phyloP scores from a whole-genome alignment of 2,797 vertebrate genomes.

The Nannoperca australis region DNA sequence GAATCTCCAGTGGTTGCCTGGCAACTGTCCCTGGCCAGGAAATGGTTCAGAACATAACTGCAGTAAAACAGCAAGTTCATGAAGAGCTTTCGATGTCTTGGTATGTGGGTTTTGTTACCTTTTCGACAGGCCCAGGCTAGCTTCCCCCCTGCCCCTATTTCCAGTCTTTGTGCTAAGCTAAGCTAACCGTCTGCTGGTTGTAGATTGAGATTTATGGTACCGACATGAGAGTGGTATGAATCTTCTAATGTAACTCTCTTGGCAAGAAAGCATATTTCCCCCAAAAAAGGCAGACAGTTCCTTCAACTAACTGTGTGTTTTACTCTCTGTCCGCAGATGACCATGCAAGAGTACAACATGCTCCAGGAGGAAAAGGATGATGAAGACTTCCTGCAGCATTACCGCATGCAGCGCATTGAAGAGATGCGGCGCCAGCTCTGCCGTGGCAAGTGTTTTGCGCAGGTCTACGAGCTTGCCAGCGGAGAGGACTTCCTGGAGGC shows the following conservation, averaged over 20 bases:
- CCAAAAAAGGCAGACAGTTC: background rate
- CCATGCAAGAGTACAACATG: conserved; percentile 91
- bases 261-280: background rate
- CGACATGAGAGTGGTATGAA: background rate
- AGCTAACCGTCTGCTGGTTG: background rate
- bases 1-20: background rate
- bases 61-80: background rate
- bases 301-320: background rate
- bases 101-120: background rate
- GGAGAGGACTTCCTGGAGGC: conserved; percentile 95
- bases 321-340: conserved; percentile 84
- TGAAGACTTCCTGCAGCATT: conserved; percentile 94
- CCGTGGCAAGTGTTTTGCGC: conserved; percentile 90
- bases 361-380: conserved; percentile 90
- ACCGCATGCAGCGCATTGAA: conserved; percentile 95
- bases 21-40: background rate
- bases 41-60: background rate
- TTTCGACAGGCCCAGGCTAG: background rate
- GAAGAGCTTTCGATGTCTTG: background rate
- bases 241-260: background rate
- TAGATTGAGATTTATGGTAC: background rate
- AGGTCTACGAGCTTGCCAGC: conserved; percentile 90
- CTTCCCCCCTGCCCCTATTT: background rate
- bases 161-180: background rate
- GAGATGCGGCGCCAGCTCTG: conserved; percentile 94